phyloP scores from a whole-genome alignment of 2,888 invertebrate species.

The Hirtodrosophila confusa region DNA sequence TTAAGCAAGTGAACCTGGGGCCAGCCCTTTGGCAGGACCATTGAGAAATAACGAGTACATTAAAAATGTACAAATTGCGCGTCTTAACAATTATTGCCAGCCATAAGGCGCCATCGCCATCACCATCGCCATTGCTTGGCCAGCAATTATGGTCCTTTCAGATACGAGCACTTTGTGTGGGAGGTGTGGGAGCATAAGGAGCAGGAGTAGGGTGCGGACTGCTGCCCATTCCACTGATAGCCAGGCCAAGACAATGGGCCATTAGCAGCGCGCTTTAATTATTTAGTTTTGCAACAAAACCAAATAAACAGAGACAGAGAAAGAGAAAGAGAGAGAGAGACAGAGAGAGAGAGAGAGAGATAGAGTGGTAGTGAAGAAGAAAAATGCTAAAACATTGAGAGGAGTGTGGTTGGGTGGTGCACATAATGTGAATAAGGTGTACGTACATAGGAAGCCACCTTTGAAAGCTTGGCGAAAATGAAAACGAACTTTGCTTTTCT shows the following conservation, averaged over 20 bases:
- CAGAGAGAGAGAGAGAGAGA: slow-evolving; percentile 1
- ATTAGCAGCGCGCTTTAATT: slow-evolving; percentile 77
- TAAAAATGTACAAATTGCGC: slow-evolving; percentile 80
- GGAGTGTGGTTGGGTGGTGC: slow-evolving; percentile 24
- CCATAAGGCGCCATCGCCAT: slow-evolving; percentile 55
- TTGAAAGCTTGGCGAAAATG: slow-evolving; percentile 55
- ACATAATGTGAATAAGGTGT: slow-evolving; percentile 4
- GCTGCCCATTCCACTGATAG: neutral
- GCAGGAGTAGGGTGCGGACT: neutral
- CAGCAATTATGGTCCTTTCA: slow-evolving; percentile 70
- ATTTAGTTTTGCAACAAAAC: slow-evolving; percentile 67
- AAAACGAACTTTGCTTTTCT: slow-evolving; percentile 66
- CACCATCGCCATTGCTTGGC: slow-evolving; percentile 24
- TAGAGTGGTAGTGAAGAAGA: too few species aligned
- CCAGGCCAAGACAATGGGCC: slow-evolving; percentile 72
- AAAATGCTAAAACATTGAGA: slow-evolving; percentile 43
- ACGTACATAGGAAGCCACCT: slow-evolving; percentile 37
- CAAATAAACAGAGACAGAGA: slow-evolving; percentile 30
- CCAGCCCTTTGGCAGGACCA: slow-evolving; percentile 7
- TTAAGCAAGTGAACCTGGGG: slow-evolving; percentile 51
- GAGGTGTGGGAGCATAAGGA: neutral
- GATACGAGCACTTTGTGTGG: slow-evolving; percentile 28
- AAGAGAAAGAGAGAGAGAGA: slow-evolving; percentile 19
- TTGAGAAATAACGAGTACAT: slow-evolving; percentile 54
- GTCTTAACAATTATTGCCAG: slow-evolving; percentile 77